Evolutionary conservation across 2,113 vertebrate species (phyloP), one percentile per base, ranked within the genome.

Genomic region (Gyps fulvus): DNA sequence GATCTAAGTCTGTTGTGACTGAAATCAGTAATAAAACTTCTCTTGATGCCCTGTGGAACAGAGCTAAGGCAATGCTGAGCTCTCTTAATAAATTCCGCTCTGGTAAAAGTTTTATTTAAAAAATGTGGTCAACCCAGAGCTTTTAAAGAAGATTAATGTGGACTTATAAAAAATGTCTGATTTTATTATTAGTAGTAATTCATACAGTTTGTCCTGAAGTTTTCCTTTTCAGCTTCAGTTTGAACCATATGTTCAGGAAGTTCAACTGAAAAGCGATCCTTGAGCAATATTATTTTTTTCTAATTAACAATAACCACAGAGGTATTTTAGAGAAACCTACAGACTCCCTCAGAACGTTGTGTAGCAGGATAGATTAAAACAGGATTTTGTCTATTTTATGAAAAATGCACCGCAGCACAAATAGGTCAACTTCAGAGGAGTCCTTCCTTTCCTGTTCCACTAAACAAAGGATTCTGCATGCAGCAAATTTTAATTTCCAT

Each of bases 191-290:
- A 93, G 92, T 93, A 94, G 94, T 96, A 95, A 97, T 96, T 97
- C 96, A 97, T 97, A 94, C 95, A 92, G 96, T 96, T 97, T 97
- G 95, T 96, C 90, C 93, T 65, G 71, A 85, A 96, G 96, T 97
- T 97, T 98, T 95, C 95, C 69, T 97, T 98, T 97, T 95, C 96
- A 97, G 89, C 89, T 96, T 87, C 94, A 96, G 97, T 94, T 96
- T 86, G 90, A 97, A 98, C 96, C 97, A 97, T 94, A 96, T 97
- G 97, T 97, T 96, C 98, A 97, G 97, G 97, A 98, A 98, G 96
- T 97, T 95, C 93, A 95, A 96, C 74, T 97, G 97, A 98, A 97
- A 96, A 94, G 89, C 7, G 57, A 97, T 95, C 91, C 91, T 95
- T 95, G 59, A 93, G 87, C 91, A 97, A 95, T 98, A 97, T 97